Base-by-base conservation (phyloP, 2,888 invertebrate species). In the Lordiphosa andalusiaca region DNA sequence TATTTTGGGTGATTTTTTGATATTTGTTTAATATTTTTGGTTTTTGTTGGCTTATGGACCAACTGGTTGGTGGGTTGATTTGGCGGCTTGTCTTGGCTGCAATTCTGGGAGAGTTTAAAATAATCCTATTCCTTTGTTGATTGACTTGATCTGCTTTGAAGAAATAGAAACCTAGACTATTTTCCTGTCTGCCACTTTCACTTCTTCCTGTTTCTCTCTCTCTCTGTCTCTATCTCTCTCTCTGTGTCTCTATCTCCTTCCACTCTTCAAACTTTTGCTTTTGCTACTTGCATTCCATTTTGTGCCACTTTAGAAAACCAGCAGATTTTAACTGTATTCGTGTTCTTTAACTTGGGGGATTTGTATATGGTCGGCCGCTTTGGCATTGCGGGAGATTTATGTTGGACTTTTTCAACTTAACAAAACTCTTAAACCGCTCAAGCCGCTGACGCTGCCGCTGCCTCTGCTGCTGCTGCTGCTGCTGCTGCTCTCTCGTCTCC, bases 31-130 rank as follows among this genome's bases (percentile, higher is more conserved):
- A 50, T 65, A 47, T 63, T 63, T 69, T 60, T 40, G 51, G 51
- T 50, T 35, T 58, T 53, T 61, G 58, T 53, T 46, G 64, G 57
- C 62, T 44, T 67, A 67, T 66, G 74, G 52, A 62, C 53, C 62
- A 76, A 78, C 80, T 68, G 30, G 30, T 7, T 30, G 30, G 30
- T 9, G 30, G 9, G 7, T 30, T 30, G 30, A 3, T 7, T 23
- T 10, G 40, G 40, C 52, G 16, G 39, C 16, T 30, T 30, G 30
- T 3, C 3, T 23, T 10, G 40, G 40, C 52, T 12, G 39, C 35
- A 52, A 56, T 51, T 5, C 12, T 36, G 13, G 48, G 25, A 13
- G n/a, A 19, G 16, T 19, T 50, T 30, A 7, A 12, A 6, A n/a
- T 30, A 5, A 33, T 9, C 21, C n/a, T n/a, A n/a, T n/a, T n/a